A percentile compares a stretch with the other conserved stretches of the same genome.
Evolutionary conservation across 2,888 invertebrate genomes (phyloP).

Genomic region (Drosophila acutilabella): DNA sequence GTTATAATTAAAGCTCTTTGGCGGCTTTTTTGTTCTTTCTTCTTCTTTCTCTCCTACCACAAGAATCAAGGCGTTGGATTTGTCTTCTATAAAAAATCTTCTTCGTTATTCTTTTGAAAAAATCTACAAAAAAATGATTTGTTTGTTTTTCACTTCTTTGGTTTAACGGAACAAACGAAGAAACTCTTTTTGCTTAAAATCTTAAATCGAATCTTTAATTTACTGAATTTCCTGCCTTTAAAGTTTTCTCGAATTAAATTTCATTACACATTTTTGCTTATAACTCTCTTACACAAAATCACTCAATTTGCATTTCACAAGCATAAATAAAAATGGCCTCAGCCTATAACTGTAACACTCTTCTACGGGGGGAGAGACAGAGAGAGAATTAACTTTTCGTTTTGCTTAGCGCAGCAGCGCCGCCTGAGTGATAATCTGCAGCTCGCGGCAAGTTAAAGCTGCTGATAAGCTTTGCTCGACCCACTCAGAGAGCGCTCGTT

Average conservation of each 20-base stretch:
- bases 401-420: not conserved
- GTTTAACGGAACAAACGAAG: slow-evolving; percentile 7
- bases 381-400: not conserved
- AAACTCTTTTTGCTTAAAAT: not conserved
- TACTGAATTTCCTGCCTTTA: slow-evolving; percentile 3
- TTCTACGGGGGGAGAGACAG: not conserved
- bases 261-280: not conserved
- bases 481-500: slow-evolving; percentile 7
- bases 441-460: slow-evolving; percentile 22
- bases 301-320: slow-evolving; percentile 12
- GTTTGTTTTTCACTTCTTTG: slow-evolving; percentile 39
- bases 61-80: slow-evolving; percentile 23
- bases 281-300: not conserved
- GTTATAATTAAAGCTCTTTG: slow-evolving; percentile 76
- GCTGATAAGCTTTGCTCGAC: slow-evolving; percentile 25
- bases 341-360: slow-evolving; percentile 10
- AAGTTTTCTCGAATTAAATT: not conserved
- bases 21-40: slow-evolving; percentile 49
- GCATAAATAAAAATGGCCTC: slow-evolving; percentile 5
- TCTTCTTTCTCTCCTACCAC: not conserved
- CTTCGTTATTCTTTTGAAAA: slow-evolving; percentile 14
- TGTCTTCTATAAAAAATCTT: slow-evolving; percentile 7
- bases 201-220: slow-evolving; percentile 1
- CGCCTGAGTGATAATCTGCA: slow-evolving; percentile 19
- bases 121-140: slow-evolving; percentile 26